Conservation (phyloP, 1,140 invertebrate genomes). For the Steinernema feltiae region DNA sequence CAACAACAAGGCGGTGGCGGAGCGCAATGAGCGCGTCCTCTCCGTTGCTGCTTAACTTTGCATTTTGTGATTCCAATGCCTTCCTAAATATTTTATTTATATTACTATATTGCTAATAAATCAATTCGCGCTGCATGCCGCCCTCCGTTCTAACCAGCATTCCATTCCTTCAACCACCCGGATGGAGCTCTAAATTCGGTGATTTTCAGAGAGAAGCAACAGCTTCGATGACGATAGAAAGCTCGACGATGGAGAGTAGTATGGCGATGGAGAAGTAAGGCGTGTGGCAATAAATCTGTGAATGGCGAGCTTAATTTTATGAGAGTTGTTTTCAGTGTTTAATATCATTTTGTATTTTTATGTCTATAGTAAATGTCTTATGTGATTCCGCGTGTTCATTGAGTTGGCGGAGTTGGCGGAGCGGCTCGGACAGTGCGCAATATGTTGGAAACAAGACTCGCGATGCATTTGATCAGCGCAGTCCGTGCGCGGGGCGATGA, state of each 20-base stretch:
- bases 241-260: neutral
- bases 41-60: neutral
- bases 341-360: too few species aligned
- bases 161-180: neutral
- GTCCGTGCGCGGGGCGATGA: too few species aligned
- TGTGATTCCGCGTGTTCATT: too few species aligned
- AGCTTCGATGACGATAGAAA: neutral
- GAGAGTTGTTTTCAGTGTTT: too few species aligned
- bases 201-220: neutral
- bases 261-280: neutral
- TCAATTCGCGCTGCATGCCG: neutral
- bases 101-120: neutral
- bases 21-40: neutral
- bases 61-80: neutral
- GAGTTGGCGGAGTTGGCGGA: too few species aligned
- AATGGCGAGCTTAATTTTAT: too few species aligned
- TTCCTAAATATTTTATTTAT: neutral
- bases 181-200: neutral
- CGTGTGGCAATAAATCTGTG: neutral
- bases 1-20: neutral
- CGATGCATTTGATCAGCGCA: too few species aligned
- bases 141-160: neutral
- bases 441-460: too few species aligned
- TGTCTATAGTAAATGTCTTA: too few species aligned
- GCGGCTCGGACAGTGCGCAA: too few species aligned